Evolutionary conservation across 2,113 vertebrate genomes (phyloP), one percentile per base, ranked within the genome.

Genomic region (Gallinago paraguaiae): DNA sequence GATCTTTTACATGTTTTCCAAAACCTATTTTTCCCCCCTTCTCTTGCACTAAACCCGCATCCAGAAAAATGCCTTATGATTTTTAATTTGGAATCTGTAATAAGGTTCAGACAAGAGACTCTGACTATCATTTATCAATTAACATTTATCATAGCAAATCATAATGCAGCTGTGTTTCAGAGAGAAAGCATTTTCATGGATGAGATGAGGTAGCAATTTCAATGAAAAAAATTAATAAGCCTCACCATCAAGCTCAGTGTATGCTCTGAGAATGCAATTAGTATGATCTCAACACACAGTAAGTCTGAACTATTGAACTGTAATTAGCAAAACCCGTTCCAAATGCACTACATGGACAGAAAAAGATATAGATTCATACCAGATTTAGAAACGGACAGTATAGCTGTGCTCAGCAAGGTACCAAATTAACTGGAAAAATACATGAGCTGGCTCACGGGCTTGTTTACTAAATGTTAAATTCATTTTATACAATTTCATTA

Each of bases 111-210:
- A 95, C 43, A 96, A 92, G 75, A 95, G 53, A 91, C 33, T 69
- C 46, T 84, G 81, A 80, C 88, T 95, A 78, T 64, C 82, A 97
- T 95, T 98, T 98, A 95, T 94, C 96, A 97, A 97, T 97, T 98
- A 96, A 95, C 94, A 94, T 88, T 92, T 93, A 91, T 86, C 93
- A 96, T 74, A 95, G 91, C 81, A 98, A 97, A 96, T 93, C 93
- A 96, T 67, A 96, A 97, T 70, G 90, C 88, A 97, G 82, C 94
- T 97, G 82, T 80, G 90, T 92, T 94, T 92, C 86, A 90, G 77
- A 27, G 69, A 97, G 76, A 97, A 97, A 65, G 61, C 60, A 96
- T 96, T 96, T 98, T 87, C 80, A 96, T 13, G 67, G 82, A 95
- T 77, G 59, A 97, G 85, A 96, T 13, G 13, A 93, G 69, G 75